Base-by-base conservation (phyloP, 2,888 invertebrate genomes). In the Erpobdella octoculata region DNA sequence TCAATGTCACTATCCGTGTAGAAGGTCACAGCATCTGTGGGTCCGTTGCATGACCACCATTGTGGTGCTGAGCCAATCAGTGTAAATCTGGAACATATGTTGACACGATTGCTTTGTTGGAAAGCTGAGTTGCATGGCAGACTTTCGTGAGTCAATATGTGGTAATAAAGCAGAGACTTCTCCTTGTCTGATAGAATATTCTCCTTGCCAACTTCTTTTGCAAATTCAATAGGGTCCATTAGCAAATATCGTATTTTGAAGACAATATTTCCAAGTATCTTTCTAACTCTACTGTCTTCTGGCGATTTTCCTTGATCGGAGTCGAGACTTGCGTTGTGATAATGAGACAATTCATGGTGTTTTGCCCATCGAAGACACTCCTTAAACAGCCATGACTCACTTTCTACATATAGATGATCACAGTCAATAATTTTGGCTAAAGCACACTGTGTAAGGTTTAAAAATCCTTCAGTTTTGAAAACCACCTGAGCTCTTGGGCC, bases 341-440 rank as follows among this genome's bases (percentile, higher is more conserved):
- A 15, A 36, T 35, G 33, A 66, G 35, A 4, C 25, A 37, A 18
- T 35, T 36, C 25, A n/a, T 66, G 36, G 35, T 38, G 62, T 38
- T 67, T 61, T 12, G 73, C 73, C 73, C 73, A 73, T 31, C 37
- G 15, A 9, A 73, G 5, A 21, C 73, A 73, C 2, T 71, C 73
- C 15, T 59, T 38, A 36, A 41, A 65, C 8, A 73, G 46, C 15
- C 18, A 31, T 72, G 15, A 71, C 71, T 53, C 76, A 74, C 76
- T 79, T 78, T 25, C 84, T 8, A 90, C 86, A 73, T 87, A 85
- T 59, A 92, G 82, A 4, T 88, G 88, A 76, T 90, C 89, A 8
- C 91, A 86, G 67, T 85, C 85, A 0, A 89, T 86, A 69, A 91
- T 87, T 41, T 87, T 85, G 3, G 86, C 83, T 36, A 91, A 84